These are phyloP conservation scores for Macaca nemestrina DNA, from an alignment of 2,113 vertebrate genomes.

Conservation along the genomic window DNA sequence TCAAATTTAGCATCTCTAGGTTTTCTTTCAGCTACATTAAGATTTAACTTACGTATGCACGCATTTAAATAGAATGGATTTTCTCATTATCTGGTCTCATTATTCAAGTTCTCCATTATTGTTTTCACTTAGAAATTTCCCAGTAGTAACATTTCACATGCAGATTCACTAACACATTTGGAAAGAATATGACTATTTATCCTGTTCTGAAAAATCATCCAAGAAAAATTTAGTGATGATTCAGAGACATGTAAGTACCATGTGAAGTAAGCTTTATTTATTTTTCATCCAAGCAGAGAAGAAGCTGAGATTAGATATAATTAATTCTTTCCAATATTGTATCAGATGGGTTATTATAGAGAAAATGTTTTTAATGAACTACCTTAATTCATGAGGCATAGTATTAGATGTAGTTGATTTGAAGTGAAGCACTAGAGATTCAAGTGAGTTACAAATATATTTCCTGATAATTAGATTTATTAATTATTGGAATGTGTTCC, in stretches of 20 bases:
- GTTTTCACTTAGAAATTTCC: not conserved
- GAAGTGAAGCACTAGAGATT: constrained; percentile 27
- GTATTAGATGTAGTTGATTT: not conserved
- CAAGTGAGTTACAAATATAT: not conserved
- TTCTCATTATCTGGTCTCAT: not conserved
- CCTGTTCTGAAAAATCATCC: not conserved
- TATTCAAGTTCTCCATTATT: constrained; percentile 13
- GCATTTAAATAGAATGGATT: not conserved
- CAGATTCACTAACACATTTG: not conserved
- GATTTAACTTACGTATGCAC: not conserved
- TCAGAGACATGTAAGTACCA: not conserved
- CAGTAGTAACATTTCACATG: not conserved
- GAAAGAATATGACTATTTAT: not conserved
- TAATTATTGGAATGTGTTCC: not conserved
- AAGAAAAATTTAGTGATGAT: not conserved
- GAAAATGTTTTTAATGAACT: not conserved
- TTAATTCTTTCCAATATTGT: not conserved
- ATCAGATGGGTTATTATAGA: not conserved
- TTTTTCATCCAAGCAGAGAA: not conserved
- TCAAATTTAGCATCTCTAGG: not conserved
- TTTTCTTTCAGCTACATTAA: not conserved
- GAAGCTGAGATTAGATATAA: not conserved
- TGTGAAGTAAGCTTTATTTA: not conserved
- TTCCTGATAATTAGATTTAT: not conserved
- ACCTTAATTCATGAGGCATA: not conserved